phyloP scores from a whole-genome alignment of 2,888 invertebrate genomes.

The Erpobdella octoculata region DNA sequence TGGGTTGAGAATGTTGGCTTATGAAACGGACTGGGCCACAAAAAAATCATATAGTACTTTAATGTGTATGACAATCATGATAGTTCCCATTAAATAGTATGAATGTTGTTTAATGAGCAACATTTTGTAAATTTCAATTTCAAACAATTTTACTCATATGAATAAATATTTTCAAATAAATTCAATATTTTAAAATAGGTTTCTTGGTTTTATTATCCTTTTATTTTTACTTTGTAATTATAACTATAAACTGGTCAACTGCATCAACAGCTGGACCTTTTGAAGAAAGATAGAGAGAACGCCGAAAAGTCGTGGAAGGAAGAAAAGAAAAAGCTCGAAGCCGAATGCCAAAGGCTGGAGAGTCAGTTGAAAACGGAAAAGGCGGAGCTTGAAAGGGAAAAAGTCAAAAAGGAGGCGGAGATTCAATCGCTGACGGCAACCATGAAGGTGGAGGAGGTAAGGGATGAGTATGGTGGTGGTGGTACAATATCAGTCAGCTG shows the following conservation, averaged over 20 bases:
- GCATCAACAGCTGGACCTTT: neutral
- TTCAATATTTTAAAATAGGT: neutral
- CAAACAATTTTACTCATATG: neutral
- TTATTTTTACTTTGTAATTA: neutral
- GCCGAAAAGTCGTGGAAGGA: neutral
- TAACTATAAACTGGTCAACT: neutral
- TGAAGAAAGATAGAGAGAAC: slow-evolving; percentile 4
- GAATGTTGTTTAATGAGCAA: no score
- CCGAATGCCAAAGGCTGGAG: neutral
- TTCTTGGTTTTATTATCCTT: no score
- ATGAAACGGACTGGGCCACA: no score
- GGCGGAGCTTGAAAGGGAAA: neutral
- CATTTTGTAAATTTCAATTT: neutral
- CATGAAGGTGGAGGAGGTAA: neutral
- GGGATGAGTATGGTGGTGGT: neutral
- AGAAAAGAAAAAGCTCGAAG: neutral
- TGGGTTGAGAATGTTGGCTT: no score
- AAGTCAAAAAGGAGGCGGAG: slow-evolving; percentile 10
- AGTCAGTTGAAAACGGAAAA: neutral
- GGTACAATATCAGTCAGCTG: neutral
- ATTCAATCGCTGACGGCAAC: neutral
- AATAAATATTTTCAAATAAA: neutral
- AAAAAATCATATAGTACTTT: no score
- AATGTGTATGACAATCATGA: no score
- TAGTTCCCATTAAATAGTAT: no score